Evolutionary conservation across 2,888 invertebrate species (phyloP).

Genomic region (Zaprionus bogoriensis): DNA sequence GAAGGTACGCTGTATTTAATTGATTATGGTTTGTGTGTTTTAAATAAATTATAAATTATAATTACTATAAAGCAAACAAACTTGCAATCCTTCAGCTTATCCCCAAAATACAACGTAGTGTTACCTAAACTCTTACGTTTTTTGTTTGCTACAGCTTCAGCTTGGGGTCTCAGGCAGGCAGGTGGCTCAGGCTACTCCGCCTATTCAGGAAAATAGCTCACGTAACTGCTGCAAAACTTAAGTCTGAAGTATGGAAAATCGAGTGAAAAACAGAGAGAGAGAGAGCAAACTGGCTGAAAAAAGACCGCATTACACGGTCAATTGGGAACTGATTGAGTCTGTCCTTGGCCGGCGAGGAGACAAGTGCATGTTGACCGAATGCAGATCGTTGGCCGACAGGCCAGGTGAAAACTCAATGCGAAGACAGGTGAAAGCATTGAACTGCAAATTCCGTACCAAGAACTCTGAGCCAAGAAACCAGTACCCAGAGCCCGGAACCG

Average conservation of each 20-base stretch:
- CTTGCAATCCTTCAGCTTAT: neutral
- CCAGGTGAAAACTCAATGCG: conserved; percentile 38
- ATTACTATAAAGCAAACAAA: neutral
- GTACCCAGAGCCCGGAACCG: no score
- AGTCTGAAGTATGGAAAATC: conserved; percentile 31
- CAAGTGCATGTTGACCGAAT: conserved; percentile 17
- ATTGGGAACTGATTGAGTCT: conserved; percentile 72
- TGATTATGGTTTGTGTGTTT: no score
- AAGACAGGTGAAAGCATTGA: neutral
- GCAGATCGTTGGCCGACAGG: conserved; percentile 34
- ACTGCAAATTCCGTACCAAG: neutral
- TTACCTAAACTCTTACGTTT: no score
- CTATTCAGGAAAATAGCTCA: conserved; percentile 19
- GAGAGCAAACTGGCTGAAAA: no score
- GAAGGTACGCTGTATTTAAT: no score
- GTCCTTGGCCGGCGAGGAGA: conserved; percentile 5
- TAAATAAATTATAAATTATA: no score
- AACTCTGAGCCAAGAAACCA: neutral
- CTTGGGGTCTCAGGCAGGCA: neutral
- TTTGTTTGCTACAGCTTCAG: neutral
- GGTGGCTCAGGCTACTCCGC: neutral
- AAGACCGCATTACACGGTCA: conserved; percentile 66
- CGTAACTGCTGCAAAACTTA: conserved; percentile 52
- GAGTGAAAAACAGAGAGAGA: no score
- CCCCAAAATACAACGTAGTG: no score